phyloP scores from a whole-genome alignment of 2,888 invertebrate genomes.

The Hedychridium roseum region DNA sequence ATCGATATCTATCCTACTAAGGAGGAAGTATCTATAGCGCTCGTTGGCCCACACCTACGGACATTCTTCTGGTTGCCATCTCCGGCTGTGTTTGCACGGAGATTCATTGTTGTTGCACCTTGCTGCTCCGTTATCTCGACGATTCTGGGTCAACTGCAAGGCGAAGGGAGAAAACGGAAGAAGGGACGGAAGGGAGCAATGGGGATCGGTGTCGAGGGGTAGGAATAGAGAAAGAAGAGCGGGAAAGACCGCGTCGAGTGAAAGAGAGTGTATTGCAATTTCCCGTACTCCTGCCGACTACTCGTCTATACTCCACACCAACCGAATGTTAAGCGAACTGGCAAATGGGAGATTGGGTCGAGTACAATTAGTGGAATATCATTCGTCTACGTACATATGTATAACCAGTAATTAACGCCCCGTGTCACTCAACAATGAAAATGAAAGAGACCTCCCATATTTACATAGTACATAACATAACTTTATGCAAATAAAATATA shows the following conservation, averaged over 20 bases:
- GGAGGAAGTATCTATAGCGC: slow-evolving; percentile 1
- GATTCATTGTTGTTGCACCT: slow-evolving; percentile 37
- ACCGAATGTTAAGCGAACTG: slow-evolving; percentile 10
- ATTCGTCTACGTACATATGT: slow-evolving; percentile 4
- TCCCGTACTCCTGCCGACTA: no score
- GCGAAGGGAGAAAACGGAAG: slow-evolving; percentile 5
- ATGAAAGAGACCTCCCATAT: no score
- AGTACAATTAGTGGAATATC: slow-evolving; percentile 19
- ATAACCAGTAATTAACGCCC: slow-evolving; percentile 9
- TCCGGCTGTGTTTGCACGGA: slow-evolving; percentile 16
- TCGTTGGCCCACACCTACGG: background rate
- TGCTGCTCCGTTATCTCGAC: slow-evolving; percentile 44
- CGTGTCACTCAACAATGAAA: no score
- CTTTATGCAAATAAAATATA: no score
- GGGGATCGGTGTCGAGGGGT: background rate
- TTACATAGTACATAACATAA: no score
- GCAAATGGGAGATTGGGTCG: slow-evolving; percentile 18
- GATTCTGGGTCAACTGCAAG: slow-evolving; percentile 44
- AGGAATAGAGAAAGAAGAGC: background rate
- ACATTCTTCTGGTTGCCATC: slow-evolving; percentile 12
- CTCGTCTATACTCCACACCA: slow-evolving; percentile 1
- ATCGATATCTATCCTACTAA: slow-evolving; percentile 9
- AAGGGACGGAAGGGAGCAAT: slow-evolving; percentile 2
- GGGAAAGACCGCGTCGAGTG: background rate
- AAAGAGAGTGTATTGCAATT: slow-evolving; percentile 5